Base-by-base conservation (phyloP, 92 coral and sea anemone genomes). In the Porites lobata region DNA sequence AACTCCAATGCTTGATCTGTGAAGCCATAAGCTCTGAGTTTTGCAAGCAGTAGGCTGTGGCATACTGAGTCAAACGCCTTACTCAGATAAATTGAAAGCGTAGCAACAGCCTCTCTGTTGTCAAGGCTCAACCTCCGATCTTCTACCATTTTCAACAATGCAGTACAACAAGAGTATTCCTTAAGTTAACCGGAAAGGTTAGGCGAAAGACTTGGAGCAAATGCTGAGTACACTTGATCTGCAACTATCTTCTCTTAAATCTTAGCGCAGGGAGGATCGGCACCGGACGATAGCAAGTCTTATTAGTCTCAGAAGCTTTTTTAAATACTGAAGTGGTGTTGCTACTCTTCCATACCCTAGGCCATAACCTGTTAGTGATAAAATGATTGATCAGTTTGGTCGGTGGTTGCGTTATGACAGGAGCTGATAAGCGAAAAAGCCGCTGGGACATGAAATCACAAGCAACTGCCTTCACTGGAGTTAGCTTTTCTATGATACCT, bases 401-500 rank as follows among this genome's bases (percentile, higher is more conserved):
- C 65, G 29, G 63, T 61, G 80, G 62, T 76, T 76, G 65, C 24
- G 80, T 32, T 50, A 76, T 59, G 29, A 59, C 80, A 57, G 80
- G 80, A 75, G 29, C 63, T 57, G 80, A 26, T 26, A 26, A 75
- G 50, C 80, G 80, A 6, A 50, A 57, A 50, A 32, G 62, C 29
- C 80, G 57, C 62, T 75, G 80, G 53, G 80, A 67, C 4, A 67
- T 67, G 78, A 58, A 26, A 79, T 79, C 84, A 79, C 86, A 69
- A 20, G 81, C 86, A 82, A 82, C 86, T 82, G 81, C 86, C 54
- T 82, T 82, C 38, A 7, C 61, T 32, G 79, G 86, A 15, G 69
- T 82, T 63, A 82, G 80, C 69, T 79, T 79, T 1, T 29, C 38
- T 29, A 29, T 1, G 38, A 29, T 29, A 29, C 38, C 38, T 29